phyloP scores from a whole-genome alignment of 2,113 vertebrate species.

The Ptilonorhynchus violaceus region DNA sequence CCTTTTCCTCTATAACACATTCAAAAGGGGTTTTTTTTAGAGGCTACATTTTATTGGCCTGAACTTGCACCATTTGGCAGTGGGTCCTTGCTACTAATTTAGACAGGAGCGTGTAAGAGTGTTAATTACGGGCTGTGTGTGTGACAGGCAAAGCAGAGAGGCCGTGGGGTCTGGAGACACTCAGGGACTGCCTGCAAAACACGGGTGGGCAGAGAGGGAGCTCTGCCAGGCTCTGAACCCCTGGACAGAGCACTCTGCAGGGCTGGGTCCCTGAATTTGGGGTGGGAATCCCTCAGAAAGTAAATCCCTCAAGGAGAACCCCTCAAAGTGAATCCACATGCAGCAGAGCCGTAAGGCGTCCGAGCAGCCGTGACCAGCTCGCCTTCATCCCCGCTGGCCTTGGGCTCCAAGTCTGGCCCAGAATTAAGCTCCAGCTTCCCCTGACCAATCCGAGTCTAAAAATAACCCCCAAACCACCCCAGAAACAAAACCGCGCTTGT shows the following conservation, averaged over 20 bases:
- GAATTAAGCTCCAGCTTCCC: neutral
- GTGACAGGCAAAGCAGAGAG: neutral
- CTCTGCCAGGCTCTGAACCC: neutral
- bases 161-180: neutral
- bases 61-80: neutral
- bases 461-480: neutral
- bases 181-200: rapidly evolving
- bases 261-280: rapidly evolving
- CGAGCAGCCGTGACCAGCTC: rapidly evolving
- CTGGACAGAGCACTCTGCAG: neutral
- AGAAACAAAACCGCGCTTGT: neutral
- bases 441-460: neutral
- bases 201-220: neutral
- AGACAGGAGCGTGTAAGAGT: neutral
- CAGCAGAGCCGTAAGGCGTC: rapidly evolving
- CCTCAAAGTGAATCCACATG: neutral
- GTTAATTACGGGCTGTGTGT: neutral
- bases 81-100: neutral
- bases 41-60: neutral
- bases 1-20: neutral
- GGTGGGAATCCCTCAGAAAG: neutral
- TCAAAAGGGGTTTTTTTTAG: neutral
- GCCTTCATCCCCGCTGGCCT: neutral
- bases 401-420: neutral
- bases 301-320: rapidly evolving